Evolutionary conservation across 2,113 vertebrate genomes (phyloP).

Genomic region (Myodes glareolus): DNA sequence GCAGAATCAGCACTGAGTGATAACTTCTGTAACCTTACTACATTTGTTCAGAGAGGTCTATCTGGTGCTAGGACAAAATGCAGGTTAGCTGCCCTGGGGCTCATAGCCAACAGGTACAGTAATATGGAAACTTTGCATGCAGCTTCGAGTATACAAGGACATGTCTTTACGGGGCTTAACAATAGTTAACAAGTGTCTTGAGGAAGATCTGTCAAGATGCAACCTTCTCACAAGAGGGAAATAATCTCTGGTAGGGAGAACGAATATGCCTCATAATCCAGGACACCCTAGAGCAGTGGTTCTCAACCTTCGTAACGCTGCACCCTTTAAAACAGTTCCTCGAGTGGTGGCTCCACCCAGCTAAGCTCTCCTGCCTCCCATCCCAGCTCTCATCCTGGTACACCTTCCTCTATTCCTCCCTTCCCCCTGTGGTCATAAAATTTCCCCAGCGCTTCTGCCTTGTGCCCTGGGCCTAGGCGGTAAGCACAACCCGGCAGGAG

Average conservation of each 20-base stretch:
- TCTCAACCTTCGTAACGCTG: not conserved
- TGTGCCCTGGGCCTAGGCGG: too few relatives aligned
- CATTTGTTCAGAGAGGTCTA: not conserved
- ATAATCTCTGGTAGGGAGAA: not conserved
- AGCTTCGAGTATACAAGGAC: not conserved
- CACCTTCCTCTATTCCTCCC: too few relatives aligned
- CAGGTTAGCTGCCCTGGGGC: not conserved
- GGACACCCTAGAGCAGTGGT: not conserved
- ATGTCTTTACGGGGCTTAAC: not conserved
- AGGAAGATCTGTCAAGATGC: not conserved
- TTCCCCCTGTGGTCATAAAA: too few relatives aligned
- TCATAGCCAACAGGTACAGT: not conserved
- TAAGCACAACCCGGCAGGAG: too few relatives aligned
- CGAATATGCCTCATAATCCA: not conserved
- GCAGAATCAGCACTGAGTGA: not conserved
- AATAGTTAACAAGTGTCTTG: not conserved
- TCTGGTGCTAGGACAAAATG: not conserved
- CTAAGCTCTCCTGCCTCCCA: too few relatives aligned
- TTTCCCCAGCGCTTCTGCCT: too few relatives aligned
- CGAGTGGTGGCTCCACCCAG: too few relatives aligned
- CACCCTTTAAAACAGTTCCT: not conserved
- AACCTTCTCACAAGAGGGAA: not conserved
- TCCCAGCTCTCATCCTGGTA: too few relatives aligned
- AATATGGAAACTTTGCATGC: not conserved
- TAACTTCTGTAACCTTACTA: not conserved